A percentile compares a stretch with the other conserved stretches of the same genome.
Conservation (phyloP, 35 echinoderm and acorn worm species). For the Ptychodera flava region DNA sequence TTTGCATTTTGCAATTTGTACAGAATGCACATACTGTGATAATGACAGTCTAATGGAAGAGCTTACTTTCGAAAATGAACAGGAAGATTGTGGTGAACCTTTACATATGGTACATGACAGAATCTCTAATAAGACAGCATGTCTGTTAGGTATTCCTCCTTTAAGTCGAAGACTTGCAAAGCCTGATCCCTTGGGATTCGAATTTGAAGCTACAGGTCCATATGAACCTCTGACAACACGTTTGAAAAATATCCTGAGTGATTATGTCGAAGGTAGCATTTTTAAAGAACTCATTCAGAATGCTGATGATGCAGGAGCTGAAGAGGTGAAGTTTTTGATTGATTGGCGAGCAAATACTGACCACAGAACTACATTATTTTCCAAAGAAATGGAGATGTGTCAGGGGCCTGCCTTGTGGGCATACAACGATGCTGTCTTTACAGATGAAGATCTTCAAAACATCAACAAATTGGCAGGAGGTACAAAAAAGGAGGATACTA, state of each 20-base stretch:
- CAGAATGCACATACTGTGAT: not conserved
- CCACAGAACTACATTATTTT: constrained; percentile 26
- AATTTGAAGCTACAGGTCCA: constrained; percentile 20
- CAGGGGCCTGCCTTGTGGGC: constrained; percentile 85
- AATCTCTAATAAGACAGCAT: constrained; percentile 13
- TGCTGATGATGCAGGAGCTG: constrained; percentile 71
- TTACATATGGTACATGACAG: constrained; percentile 19
- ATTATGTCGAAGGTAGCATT: constrained; percentile 21
- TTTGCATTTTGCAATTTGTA: not conserved
- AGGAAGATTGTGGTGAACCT: not conserved
- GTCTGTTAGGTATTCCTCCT: not conserved
- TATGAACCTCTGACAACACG: constrained; percentile 25
- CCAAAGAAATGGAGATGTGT: constrained; percentile 48
- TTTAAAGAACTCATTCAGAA: constrained; percentile 75
- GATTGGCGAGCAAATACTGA: not conserved
- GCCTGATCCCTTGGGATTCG: not conserved
- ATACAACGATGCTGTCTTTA: constrained; percentile 72
- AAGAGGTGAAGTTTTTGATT: constrained; percentile 27
- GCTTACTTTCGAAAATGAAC: not conserved
- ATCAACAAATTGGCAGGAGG: constrained; percentile 48
- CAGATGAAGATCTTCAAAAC: constrained; percentile 56
- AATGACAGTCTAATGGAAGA: not conserved
- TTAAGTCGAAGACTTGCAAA: constrained; percentile 20
- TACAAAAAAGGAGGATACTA: constrained; percentile 41
- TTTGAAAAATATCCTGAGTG: constrained; percentile 20